Base-by-base conservation (phyloP, 2,888 invertebrate species). In the Leptopterna dolabrata region DNA sequence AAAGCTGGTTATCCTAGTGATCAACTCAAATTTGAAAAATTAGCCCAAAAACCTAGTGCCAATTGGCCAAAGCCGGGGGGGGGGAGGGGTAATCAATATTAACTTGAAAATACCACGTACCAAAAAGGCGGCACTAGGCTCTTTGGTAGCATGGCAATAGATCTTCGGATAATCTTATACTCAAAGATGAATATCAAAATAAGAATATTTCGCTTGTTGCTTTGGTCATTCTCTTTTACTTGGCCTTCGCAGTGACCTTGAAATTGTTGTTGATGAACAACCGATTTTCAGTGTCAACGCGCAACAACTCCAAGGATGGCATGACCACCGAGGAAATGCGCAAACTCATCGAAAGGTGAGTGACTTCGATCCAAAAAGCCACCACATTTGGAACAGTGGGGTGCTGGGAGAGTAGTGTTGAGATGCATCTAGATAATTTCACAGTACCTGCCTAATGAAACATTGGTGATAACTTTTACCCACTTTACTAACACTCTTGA, bases 311-410 rank as follows among this genome's bases (percentile, higher is more conserved):
- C 94, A 97, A 97, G 96, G 97, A 97, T 95, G 96, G 96, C 94
- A 95, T 96, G 95, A 95, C 96, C 94, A 96, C 96, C 93, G 97
- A 97, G 94, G 97, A 97, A 95, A 97, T 97, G 96, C 96, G 97
- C 94, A 97, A 97, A 95, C 96, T 97, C 94, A 96, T 97, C 94
- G 97, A 97, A 95, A 97, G 97, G 97, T 97, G 95, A 96, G 95
- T 96, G 47, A 36, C n/a, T n/a, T n/a, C 45, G 70, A 27, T n/a
- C n/a, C 13, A 13, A 78, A 78, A 0, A 27, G n/a, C 30, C 27
- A 24, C 45, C 45, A 9, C 24, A 19, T 30, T 27, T 51, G 27
- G 13, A 13, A 1, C 51, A 55, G 16, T 47, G 51, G 24, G 81
- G 81, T 81, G 81, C n/a, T 81, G 81, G 81, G 81, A 81, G 51